Percentiles rank a stretch among this genome's conserved stretches.
These are phyloP conservation scores for Carollia perspicillata DNA, from an alignment of 2,113 vertebrate genomes.

Conservation along the genomic window DNA sequence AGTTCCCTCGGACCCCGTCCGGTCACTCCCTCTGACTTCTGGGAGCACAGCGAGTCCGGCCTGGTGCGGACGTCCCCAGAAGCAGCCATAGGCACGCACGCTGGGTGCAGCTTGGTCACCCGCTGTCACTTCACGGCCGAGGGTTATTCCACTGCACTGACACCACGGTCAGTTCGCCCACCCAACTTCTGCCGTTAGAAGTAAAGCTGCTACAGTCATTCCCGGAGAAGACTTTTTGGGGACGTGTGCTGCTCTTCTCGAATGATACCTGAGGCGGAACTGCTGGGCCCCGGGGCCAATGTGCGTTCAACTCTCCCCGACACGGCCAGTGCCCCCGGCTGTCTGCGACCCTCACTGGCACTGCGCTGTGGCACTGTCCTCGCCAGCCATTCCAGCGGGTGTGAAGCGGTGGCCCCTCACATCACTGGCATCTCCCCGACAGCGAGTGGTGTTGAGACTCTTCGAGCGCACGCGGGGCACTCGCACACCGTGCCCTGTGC, in stretches of 20 bases:
- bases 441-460: not conserved
- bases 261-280: not conserved
- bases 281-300: not conserved
- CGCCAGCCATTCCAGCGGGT: rapidly evolving
- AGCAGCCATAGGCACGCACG: rapidly evolving
- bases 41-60: not conserved
- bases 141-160: rapidly evolving
- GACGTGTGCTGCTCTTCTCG: not conserved
- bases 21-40: not conserved
- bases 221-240: not conserved
- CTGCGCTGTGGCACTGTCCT: rapidly evolving
- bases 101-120: not conserved
- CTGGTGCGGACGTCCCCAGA: rapidly evolving
- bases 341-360: not conserved
- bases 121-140: rapidly evolving
- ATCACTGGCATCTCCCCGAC: not conserved
- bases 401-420: not conserved
- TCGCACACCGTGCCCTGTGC: not conserved
- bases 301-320: not conserved
- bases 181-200: not conserved
- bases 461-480: not conserved
- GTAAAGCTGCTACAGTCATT: not conserved
- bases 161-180: rapidly evolving
- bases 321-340: too few species aligned
- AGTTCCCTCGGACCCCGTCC: not conserved